Evolutionary conservation across 2,797 vertebrate genomes (phyloP).

Genomic region (Cheracebus regulus): DNA sequence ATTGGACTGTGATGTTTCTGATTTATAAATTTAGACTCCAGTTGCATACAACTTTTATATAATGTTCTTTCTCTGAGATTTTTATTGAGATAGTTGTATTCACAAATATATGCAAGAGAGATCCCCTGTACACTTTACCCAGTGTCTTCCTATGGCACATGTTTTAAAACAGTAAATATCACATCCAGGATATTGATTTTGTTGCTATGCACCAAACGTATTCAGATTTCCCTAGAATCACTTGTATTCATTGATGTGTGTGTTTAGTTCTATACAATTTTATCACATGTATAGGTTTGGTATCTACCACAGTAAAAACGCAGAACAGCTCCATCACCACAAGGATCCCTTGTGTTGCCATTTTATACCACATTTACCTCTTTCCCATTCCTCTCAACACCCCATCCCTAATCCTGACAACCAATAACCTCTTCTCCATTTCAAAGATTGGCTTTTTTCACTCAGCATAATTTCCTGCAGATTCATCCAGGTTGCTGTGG

Average conservation of each 20-base stretch:
- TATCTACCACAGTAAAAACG: neutral
- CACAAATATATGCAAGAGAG: neutral
- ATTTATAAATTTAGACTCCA: neutral
- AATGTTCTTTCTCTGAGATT: neutral
- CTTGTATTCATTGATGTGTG: neutral
- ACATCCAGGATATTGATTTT: neutral
- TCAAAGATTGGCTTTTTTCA: neutral
- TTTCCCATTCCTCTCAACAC: neutral
- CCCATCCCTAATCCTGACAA: neutral
- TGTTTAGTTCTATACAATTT: neutral
- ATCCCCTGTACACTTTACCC: neutral
- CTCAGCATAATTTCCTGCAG: neutral
- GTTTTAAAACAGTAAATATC: neutral
- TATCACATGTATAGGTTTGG: neutral
- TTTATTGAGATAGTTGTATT: neutral
- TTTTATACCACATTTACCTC: neutral
- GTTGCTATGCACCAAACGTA: neutral
- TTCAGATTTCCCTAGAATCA: neutral
- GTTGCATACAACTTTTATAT: neutral
- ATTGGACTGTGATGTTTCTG: neutral
- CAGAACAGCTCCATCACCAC: neutral
- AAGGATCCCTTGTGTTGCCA: neutral
- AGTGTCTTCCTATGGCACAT: neutral
- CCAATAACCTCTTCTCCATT: neutral
- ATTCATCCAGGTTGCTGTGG: neutral